Percentiles rank a stretch among this genome's conserved stretches.
phyloP scores from a whole-genome alignment of 2,888 invertebrate genomes.

The Stictocephala bisonia region DNA sequence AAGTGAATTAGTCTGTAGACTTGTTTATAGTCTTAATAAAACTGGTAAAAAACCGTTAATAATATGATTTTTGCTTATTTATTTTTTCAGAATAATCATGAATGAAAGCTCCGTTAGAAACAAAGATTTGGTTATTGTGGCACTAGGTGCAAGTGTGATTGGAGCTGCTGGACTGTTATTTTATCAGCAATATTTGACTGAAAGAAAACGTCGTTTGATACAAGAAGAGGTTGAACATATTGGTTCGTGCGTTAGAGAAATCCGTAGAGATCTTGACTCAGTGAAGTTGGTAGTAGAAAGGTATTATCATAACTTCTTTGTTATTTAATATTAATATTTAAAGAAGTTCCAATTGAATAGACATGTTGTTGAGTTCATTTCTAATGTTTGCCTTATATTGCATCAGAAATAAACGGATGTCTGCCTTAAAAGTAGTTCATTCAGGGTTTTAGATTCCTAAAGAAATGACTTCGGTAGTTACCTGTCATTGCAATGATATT shows the following conservation, averaged over 20 bases:
- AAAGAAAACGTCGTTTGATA: conserved; percentile 57
- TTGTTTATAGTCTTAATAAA: too few species aligned
- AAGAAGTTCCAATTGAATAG: too few species aligned
- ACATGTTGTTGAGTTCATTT: too few species aligned
- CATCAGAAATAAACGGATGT: too few species aligned
- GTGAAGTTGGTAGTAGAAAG: conserved; percentile 51
- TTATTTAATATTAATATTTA: conserved; percentile 32
- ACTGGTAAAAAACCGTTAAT: too few species aligned
- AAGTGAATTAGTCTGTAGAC: too few species aligned
- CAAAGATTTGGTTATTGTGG: conserved; percentile 57
- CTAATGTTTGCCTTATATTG: too few species aligned
- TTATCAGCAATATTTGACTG: conserved; percentile 58
- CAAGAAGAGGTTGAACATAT: conserved; percentile 58
- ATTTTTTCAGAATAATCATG: conserved; percentile 47
- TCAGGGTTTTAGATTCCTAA: too few species aligned
- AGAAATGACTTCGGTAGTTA: too few species aligned
- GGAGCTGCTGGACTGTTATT: conserved; percentile 61
- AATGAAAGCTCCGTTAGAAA: conserved; percentile 53
- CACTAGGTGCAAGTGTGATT: conserved; percentile 60
- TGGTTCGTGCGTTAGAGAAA: conserved; percentile 56
- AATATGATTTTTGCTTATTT: too few species aligned
- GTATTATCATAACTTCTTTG: neutral
- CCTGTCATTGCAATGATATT: too few species aligned
- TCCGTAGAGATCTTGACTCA: conserved; percentile 57
- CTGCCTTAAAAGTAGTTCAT: too few species aligned